A percentile compares a stretch with the other conserved stretches of the same genome.
phyloP scores from a whole-genome alignment of 1,140 invertebrate genomes.

The Tetragnatha versicolor region DNA sequence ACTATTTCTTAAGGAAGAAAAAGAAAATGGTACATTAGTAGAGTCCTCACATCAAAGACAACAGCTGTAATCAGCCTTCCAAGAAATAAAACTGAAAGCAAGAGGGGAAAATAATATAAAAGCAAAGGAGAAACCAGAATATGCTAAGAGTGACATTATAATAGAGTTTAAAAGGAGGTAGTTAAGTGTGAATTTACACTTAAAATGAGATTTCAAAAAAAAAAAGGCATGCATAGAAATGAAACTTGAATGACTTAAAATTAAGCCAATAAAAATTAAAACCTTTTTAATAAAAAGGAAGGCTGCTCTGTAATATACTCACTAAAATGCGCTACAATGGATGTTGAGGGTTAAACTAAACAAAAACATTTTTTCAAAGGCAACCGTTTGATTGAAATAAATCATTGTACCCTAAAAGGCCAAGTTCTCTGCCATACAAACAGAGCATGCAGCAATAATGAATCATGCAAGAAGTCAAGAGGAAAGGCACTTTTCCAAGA shows the following conservation, averaged over 20 bases:
- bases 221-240: conserved; percentile 2
- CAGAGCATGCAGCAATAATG: conserved; percentile 41
- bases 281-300: conserved; percentile 33
- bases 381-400: conserved; percentile 13
- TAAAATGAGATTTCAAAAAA: background rate
- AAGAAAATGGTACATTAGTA: conserved; percentile 47
- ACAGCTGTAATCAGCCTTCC: conserved; percentile 56
- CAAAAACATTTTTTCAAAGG: conserved; percentile 23
- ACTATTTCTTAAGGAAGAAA: conserved; percentile 53
- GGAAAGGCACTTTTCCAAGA: conserved; percentile 35
- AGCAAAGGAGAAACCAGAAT: background rate
- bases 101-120: background rate
- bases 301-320: conserved; percentile 46
- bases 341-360: background rate
- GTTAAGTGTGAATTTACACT: background rate
- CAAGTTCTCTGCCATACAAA: conserved; percentile 44
- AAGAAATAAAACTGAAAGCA: background rate
- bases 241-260: background rate
- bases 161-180: background rate
- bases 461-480: conserved; percentile 38
- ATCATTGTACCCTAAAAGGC: conserved; percentile 19
- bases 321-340: conserved; percentile 8
- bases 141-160: background rate
- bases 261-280: background rate
- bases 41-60: conserved; percentile 39